These are phyloP conservation scores for Pangasius djambal DNA, from an alignment of 2,797 vertebrate species.

Conservation along the genomic window DNA sequence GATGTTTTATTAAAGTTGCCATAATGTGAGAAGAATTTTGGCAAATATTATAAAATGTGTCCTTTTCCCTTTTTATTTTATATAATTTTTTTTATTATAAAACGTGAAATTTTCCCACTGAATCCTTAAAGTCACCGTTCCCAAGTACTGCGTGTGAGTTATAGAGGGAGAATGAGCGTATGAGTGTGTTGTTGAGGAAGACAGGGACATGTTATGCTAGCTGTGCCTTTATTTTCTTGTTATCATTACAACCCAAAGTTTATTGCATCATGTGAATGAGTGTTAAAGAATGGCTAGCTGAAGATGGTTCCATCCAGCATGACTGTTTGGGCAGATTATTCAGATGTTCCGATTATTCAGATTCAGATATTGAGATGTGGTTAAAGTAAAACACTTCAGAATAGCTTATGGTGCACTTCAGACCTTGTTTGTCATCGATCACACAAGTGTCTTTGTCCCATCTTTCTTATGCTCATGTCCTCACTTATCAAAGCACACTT, in stretches of 20 bases:
- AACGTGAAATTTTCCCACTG: not conserved
- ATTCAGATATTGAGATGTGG: not conserved
- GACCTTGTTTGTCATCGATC: not conserved
- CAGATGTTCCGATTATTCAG: no score
- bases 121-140: not conserved
- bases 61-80: no score
- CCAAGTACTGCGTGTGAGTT: not conserved
- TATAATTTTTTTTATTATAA: not conserved
- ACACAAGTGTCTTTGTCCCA: not conserved
- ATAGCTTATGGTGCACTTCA: not conserved
- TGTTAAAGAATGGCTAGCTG: not conserved
- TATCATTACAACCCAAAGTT: not conserved
- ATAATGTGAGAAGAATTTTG: not conserved
- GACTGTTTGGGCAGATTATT: not conserved
- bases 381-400: not conserved
- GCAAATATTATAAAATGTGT: not conserved
- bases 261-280: not conserved
- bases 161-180: not conserved
- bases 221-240: conserved; percentile 5
- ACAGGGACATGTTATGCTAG: not conserved
- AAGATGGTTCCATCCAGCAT: not conserved
- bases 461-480: not conserved
- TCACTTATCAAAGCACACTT: not conserved
- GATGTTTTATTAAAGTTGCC: not conserved
- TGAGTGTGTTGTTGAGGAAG: not conserved